Evolutionary conservation across 2,797 vertebrate species (phyloP).

Genomic region (Pantherophis vulpinus): DNA sequence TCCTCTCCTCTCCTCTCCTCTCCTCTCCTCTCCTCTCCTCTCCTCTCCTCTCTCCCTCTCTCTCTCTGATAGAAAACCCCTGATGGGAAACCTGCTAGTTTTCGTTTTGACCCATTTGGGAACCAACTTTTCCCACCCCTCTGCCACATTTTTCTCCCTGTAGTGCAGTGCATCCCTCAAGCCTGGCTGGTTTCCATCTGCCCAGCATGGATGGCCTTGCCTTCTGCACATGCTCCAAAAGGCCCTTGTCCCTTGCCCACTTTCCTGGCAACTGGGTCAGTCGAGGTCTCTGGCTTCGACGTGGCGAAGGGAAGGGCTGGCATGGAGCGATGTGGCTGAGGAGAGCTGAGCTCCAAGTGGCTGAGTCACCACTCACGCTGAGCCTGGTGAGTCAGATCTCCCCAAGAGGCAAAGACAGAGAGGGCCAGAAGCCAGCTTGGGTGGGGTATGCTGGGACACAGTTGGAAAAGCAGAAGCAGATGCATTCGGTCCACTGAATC

Average conservation of each 20-base stretch:
- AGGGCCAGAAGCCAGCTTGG: background rate
- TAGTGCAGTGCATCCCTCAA: background rate
- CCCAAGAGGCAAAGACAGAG: background rate
- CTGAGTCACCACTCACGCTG: background rate
- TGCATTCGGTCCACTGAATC: background rate
- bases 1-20: fast-evolving
- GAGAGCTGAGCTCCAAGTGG: background rate
- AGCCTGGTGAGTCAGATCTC: background rate
- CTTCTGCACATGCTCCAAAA: background rate
- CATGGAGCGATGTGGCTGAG: background rate
- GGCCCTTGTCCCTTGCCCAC: background rate
- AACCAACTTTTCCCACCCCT: background rate
- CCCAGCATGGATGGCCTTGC: background rate
- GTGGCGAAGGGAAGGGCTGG: background rate
- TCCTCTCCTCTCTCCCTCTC: fast-evolving
- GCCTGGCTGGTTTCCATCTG: background rate
- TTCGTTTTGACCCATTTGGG: background rate
- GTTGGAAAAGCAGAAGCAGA: background rate
- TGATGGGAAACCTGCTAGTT: background rate
- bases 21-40: fast-evolving
- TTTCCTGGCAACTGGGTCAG: background rate
- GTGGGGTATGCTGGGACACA: background rate
- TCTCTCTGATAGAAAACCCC: background rate
- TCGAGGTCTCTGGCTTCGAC: background rate
- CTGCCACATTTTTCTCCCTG: background rate